Evolutionary conservation across 2,113 vertebrate genomes (phyloP), one percentile per base, ranked within the genome.

Genomic region (Ancistrus triradiatus): DNA sequence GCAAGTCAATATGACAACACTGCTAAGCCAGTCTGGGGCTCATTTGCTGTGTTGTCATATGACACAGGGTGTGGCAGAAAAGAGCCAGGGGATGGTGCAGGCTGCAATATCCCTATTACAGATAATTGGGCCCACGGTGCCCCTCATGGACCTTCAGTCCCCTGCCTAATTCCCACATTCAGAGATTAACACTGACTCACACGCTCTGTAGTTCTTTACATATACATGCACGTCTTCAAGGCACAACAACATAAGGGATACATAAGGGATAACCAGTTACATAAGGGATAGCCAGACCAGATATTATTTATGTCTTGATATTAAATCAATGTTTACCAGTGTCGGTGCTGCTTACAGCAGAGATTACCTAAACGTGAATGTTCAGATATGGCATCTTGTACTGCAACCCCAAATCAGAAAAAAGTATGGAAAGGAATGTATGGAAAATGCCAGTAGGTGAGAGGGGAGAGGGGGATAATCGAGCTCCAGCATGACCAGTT

Each of bases 1-100:
- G 1, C 42, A 70, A 58, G 46, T 47, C 58, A 63, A 64, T 46
- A 70, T 3, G 46, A 57, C 65, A 68, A 47, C 66, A 69, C 65
- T 63, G 68, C 64, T 74, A 58, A 76, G 79, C 81, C 76, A 86
- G 85, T 87, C 83, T 83, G 77, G 68, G 73, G 74, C 81, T 88
- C 84, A 88, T 89, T 86, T 86, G 77, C 75, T 72, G 74, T 83
- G 77, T 76, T 82, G 85, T 84, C 74, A 76, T 70, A 73, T 85
- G 82, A 80, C 77, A 81, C 76, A 82, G 78, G 77, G 71, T 75
- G 60, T 74, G 75, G 76, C 80, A 83, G 77, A 77, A 69, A 59
- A 63, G 65, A 78, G 78, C 72, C 77, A 72, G 56, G 78, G 76
- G 80, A 57, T 33, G 22, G 17, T 73, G 76, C 75, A 66, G 73